A percentile compares a stretch with the other conserved stretches of the same genome.
Evolutionary conservation across 2,113 vertebrate species (phyloP).

Genomic region (Canis aureus): DNA sequence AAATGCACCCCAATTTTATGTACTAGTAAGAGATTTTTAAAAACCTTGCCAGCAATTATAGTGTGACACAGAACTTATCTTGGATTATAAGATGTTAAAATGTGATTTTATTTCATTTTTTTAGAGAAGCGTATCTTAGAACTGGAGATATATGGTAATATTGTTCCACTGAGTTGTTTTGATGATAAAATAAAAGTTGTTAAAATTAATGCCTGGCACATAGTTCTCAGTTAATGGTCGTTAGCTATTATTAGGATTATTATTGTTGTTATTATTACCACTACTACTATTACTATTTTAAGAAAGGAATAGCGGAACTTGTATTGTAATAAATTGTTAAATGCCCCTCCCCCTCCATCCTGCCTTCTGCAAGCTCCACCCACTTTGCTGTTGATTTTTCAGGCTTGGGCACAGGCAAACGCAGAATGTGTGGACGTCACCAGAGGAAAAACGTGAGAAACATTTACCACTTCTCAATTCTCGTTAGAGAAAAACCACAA

Average conservation of each 20-base stretch:
- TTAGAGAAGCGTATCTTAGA: neutral
- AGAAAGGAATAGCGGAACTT: neutral
- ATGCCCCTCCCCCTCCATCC: neutral
- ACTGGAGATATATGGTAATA: neutral
- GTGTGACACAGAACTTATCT: neutral
- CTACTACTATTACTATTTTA: neutral
- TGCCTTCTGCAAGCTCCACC: neutral
- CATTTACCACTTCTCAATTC: constrained; percentile 29
- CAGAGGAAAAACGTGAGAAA: neutral
- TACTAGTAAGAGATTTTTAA: neutral
- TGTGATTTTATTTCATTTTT: neutral
- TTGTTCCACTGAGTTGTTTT: neutral
- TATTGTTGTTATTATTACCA: neutral
- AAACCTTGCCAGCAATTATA: neutral
- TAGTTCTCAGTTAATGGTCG: neutral
- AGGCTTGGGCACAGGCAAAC: neutral
- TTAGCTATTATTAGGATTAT: neutral
- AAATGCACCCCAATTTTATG: neutral
- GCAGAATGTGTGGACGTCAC: neutral
- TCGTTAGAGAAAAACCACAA: constrained; percentile 37
- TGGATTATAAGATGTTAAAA: neutral
- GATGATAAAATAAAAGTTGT: neutral
- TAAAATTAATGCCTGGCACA: neutral
- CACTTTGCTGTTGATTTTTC: neutral
- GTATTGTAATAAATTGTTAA: neutral